A percentile compares a stretch with the other conserved stretches of the same genome.
Evolutionary conservation across 2,797 vertebrate genomes (phyloP).

Genomic region (Eurystomus glaucurus): DNA sequence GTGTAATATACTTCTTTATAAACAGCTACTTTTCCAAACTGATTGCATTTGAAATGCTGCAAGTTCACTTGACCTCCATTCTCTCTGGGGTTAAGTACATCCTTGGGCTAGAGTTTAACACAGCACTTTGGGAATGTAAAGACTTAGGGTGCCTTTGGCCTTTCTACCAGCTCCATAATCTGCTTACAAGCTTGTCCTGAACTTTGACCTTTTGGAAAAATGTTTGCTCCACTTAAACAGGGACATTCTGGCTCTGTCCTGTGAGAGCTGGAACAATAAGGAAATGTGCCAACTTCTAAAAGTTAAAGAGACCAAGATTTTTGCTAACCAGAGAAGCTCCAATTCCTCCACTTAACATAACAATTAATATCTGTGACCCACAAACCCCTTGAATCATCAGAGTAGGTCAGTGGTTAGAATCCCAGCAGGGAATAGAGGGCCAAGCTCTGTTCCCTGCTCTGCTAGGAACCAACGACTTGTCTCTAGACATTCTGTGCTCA

Average conservation of each 20-base stretch:
- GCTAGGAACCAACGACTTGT: background rate
- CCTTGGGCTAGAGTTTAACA: slow-evolving; percentile 71
- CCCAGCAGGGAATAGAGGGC: background rate
- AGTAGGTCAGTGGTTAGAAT: background rate
- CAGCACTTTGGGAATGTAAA: slow-evolving; percentile 74
- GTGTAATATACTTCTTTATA: slow-evolving; percentile 58
- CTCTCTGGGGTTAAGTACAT: slow-evolving; percentile 76
- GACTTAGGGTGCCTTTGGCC: slow-evolving; percentile 63
- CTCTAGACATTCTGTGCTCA: background rate
- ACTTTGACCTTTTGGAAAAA: slow-evolving; percentile 72
- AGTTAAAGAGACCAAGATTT: background rate
- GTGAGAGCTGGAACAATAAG: background rate
- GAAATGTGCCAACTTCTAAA: background rate
- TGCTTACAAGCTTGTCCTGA: slow-evolving; percentile 57
- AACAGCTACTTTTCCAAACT: slow-evolving; percentile 54
- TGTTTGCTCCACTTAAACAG: slow-evolving; percentile 59
- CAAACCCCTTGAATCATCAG: background rate
- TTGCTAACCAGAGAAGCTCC: background rate
- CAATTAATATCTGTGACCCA: background rate
- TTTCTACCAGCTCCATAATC: slow-evolving; percentile 72
- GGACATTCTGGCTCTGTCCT: slow-evolving; percentile 48
- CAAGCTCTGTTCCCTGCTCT: background rate
- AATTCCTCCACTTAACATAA: background rate
- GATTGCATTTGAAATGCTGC: slow-evolving; percentile 68
- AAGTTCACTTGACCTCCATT: slow-evolving; percentile 75